Evolutionary conservation across 2,113 vertebrate species (phyloP).

Genomic region (Xerus inauris): DNA sequence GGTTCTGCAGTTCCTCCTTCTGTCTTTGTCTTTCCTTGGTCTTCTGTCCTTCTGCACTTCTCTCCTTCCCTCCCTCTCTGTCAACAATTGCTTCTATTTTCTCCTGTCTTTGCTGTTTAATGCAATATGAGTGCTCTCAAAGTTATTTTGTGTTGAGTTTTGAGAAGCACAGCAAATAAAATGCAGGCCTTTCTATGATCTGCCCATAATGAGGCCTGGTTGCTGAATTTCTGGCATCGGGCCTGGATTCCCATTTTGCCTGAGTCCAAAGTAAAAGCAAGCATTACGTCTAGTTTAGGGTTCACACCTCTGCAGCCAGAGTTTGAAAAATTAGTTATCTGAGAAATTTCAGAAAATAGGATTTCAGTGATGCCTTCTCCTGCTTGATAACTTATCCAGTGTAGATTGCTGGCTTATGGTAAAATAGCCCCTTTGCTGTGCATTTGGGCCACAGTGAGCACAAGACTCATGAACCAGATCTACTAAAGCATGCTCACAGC

Average conservation of each 20-base stretch:
- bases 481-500: neutral
- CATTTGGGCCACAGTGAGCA: neutral
- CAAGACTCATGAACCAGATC: neutral
- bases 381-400: neutral
- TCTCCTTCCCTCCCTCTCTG: neutral
- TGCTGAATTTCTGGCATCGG: neutral
- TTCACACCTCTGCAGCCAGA: neutral
- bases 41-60: neutral
- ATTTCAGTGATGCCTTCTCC: neutral
- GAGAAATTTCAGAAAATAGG: neutral
- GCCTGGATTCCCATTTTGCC: neutral
- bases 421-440: neutral
- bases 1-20: neutral
- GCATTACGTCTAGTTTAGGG: neutral
- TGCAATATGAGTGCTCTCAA: neutral
- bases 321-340: neutral
- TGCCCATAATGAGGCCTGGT: rapidly evolving
- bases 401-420: neutral
- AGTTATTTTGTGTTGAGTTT: neutral
- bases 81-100: neutral
- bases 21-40: neutral
- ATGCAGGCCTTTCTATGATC: neutral
- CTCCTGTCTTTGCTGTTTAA: neutral
- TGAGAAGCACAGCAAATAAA: neutral
- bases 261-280: slow-evolving; percentile 41